These are phyloP conservation scores for Austrofundulus limnaeus DNA, from an alignment of 2,113 vertebrate genomes.

Conservation along the genomic window DNA sequence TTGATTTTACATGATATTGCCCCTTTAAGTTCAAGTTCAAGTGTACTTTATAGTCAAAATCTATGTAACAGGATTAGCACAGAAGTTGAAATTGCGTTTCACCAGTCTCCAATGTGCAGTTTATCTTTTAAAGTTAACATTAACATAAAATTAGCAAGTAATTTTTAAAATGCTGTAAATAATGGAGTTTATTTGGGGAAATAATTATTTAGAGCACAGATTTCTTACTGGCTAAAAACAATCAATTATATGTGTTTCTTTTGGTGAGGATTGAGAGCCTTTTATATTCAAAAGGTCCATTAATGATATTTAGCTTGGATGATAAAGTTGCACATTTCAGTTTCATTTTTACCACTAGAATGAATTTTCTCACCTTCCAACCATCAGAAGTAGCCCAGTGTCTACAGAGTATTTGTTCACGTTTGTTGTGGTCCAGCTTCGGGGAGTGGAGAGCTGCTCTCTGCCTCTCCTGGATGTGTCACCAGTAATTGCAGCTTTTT, in stretches of 20 bases:
- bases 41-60: too few relatives aligned
- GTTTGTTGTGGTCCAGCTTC: conserved; percentile 11
- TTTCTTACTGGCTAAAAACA: too few relatives aligned
- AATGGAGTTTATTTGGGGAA: background rate
- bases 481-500: conserved; percentile 49
- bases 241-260: too few relatives aligned
- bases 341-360: background rate
- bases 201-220: too few relatives aligned
- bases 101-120: too few relatives aligned
- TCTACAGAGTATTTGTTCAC: conserved; percentile 25
- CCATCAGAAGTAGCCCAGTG: conserved; percentile 11
- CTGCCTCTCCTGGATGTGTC: conserved; percentile 11
- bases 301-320: background rate
- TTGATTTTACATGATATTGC: too few relatives aligned
- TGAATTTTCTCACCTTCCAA: background rate
- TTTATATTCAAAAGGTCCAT: background rate
- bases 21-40: too few relatives aligned
- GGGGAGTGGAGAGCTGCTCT: conserved; percentile 28
- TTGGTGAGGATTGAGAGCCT: too few relatives aligned
- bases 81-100: too few relatives aligned
- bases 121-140: too few relatives aligned
- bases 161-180: background rate
- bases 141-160: too few relatives aligned
- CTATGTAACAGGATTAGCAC: too few relatives aligned
- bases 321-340: background rate